phyloP scores from a whole-genome alignment of 1,140 invertebrate species.

The Archivesica marissinica region DNA sequence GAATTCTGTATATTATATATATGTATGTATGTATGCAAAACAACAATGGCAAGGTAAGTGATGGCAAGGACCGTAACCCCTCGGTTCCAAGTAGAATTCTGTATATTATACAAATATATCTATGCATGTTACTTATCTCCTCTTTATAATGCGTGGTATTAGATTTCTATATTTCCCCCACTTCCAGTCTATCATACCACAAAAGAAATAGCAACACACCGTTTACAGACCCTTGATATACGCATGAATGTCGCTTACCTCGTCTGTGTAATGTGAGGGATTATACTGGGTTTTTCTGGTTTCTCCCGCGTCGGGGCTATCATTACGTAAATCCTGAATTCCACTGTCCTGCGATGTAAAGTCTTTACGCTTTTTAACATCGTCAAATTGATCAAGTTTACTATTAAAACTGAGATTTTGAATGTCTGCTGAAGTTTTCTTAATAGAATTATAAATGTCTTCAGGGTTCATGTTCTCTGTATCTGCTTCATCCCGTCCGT shows the following conservation, averaged over 20 bases:
- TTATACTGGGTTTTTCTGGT: slow-evolving; percentile 75
- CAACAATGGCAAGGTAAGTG: too few relatives aligned
- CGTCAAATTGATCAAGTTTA: slow-evolving; percentile 82
- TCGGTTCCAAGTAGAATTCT: too few relatives aligned
- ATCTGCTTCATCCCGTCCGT: slow-evolving; percentile 83
- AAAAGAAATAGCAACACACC: too few relatives aligned
- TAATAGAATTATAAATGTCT: slow-evolving; percentile 92
- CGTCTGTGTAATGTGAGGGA: slow-evolving; percentile 79
- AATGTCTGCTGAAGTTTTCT: slow-evolving; percentile 96
- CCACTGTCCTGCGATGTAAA: slow-evolving; percentile 95
- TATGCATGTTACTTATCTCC: slow-evolving; percentile 4
- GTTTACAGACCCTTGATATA: too few relatives aligned
- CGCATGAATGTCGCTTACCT: slow-evolving; percentile 63
- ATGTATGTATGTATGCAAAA: too few relatives aligned
- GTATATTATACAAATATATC: neutral
- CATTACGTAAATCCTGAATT: slow-evolving; percentile 89
- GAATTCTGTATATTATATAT: too few relatives aligned
- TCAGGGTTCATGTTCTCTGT: slow-evolving; percentile 92
- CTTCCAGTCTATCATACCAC: too few relatives aligned
- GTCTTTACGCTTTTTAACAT: slow-evolving; percentile 87
- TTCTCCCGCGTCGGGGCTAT: slow-evolving; percentile 83
- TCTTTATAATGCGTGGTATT: too few relatives aligned
- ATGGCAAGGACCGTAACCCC: too few relatives aligned
- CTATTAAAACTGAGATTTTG: slow-evolving; percentile 92
- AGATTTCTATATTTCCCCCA: too few relatives aligned